phyloP scores from a whole-genome alignment of 2,888 invertebrate genomes.

The Tuta absoluta region DNA sequence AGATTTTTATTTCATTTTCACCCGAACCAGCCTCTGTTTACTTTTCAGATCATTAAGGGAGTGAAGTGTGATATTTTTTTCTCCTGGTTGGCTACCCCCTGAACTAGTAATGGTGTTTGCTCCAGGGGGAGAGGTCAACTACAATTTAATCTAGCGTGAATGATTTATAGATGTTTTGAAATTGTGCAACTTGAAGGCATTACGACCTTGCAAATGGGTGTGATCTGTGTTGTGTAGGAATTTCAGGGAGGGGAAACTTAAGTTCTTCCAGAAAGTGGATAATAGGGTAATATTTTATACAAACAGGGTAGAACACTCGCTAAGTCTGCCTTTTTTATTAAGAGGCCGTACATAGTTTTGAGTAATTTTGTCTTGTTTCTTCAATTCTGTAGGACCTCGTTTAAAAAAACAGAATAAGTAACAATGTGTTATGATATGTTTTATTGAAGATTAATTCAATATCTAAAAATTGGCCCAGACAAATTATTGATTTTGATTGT shows the following conservation, averaged over 20 bases:
- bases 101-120: conserved; percentile 71
- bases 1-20: not conserved
- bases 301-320: no score
- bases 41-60: not conserved
- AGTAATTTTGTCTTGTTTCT: no score
- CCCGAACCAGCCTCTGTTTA: not conserved
- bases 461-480: no score
- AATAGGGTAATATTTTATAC: not conserved
- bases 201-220: conserved; percentile 15
- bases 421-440: no score
- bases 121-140: conserved; percentile 74
- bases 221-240: not conserved
- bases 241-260: not conserved
- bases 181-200: conserved; percentile 38
- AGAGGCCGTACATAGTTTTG: no score
- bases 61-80: conserved; percentile 51
- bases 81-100: conserved; percentile 56
- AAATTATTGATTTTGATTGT: no score
- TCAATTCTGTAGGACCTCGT: no score
- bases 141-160: conserved; percentile 78
- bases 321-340: no score
- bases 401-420: no score
- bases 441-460: no score
- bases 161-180: conserved; percentile 76
- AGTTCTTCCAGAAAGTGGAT: not conserved